Conservation (phyloP, 2,888 invertebrate species). For the Antheraea assamensis region DNA sequence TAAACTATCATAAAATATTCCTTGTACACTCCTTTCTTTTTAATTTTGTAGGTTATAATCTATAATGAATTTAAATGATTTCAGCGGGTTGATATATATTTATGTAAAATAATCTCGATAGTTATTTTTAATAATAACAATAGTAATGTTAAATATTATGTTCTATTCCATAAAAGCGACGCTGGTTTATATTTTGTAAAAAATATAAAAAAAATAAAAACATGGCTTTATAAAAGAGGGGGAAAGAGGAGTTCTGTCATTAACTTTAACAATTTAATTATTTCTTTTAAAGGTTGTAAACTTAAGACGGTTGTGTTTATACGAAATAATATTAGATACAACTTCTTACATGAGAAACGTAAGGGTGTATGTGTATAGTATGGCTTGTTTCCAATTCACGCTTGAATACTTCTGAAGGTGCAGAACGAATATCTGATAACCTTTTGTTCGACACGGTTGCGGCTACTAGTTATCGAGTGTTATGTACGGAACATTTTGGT, state of each 20-base stretch:
- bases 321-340: not conserved
- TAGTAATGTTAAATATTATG: not conserved
- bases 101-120: not conserved
- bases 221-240: not conserved
- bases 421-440: not conserved
- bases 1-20: not conserved
- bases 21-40: not conserved
- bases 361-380: not conserved
- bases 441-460: too few relatives aligned
- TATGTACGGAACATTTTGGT: not conserved
- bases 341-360: not conserved
- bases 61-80: not conserved
- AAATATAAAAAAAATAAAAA: not conserved
- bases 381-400: not conserved
- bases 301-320: not conserved
- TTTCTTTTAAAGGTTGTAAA: not conserved
- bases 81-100: not conserved
- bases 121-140: not conserved
- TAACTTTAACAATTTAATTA: not conserved
- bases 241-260: not conserved
- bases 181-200: not conserved
- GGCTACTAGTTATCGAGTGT: too few relatives aligned
- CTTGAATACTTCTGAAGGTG: not conserved
- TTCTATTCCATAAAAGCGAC: not conserved
- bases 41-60: not conserved